These are phyloP conservation scores for Ectropis crepuscularia DNA, from an alignment of 2,888 invertebrate genomes.

Conservation along the genomic window DNA sequence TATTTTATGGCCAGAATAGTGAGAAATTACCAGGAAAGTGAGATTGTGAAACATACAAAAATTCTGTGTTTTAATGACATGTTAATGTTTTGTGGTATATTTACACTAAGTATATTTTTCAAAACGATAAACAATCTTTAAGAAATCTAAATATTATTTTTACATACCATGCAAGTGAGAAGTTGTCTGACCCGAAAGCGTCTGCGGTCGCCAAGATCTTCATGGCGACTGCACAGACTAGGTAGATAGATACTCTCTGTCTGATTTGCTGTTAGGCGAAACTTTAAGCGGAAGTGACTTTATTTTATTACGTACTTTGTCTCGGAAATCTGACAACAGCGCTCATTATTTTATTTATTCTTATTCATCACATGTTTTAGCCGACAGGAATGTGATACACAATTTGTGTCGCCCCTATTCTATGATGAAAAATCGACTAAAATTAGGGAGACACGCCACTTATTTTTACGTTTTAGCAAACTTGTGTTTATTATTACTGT, in stretches of 20 bases:
- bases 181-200: slow-evolving; percentile 28
- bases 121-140: slow-evolving; percentile 29
- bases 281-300: slow-evolving; percentile 19
- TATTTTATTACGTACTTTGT: slow-evolving; percentile 27
- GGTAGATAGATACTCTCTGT: too few relatives aligned
- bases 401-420: too few relatives aligned
- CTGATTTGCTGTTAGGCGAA: slow-evolving; percentile 23
- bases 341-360: slow-evolving; percentile 28
- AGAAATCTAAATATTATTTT: slow-evolving; percentile 19
- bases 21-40: slow-evolving; percentile 19
- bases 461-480: slow-evolving; percentile 30
- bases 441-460: slow-evolving; percentile 26
- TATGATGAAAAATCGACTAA: slow-evolving; percentile 32
- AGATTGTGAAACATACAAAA: slow-evolving; percentile 29
- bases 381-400: slow-evolving; percentile 35
- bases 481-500: slow-evolving; percentile 31
- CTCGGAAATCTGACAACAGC: slow-evolving; percentile 21
- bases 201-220: slow-evolving; percentile 26
- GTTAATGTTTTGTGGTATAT: slow-evolving; percentile 26
- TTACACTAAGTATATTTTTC: slow-evolving; percentile 21
- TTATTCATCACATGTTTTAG: slow-evolving; percentile 26
- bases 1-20: slow-evolving; percentile 18
- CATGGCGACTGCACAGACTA: slow-evolving; percentile 25
- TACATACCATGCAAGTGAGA: slow-evolving; percentile 22
- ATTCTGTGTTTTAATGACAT: slow-evolving; percentile 29